Base-by-base conservation (phyloP, 2,888 invertebrate genomes). In the Heliconius erato region DNA sequence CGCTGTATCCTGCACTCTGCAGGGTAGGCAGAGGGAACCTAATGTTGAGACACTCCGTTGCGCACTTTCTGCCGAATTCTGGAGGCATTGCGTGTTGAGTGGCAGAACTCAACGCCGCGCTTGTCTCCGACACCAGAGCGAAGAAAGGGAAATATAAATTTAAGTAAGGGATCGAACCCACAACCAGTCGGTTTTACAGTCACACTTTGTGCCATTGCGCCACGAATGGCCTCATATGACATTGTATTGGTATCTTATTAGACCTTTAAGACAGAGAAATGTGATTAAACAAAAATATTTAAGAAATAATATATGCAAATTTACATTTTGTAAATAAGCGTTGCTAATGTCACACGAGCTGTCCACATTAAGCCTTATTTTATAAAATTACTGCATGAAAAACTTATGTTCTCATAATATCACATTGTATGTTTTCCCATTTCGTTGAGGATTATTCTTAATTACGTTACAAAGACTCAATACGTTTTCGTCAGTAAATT, bases 361-460 rank as follows among this genome's bases (percentile, higher is more conserved):
- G 1, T n/a, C 35, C 35, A 35, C 68, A 71, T 40, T 71, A 44
- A 71, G 26, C 2, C 16, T 16, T 49, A 14, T 49, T 72, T 49
- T 26, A 72, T 26, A 26, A 44, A 28, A 44, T n/a, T 44, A 71
- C 35, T n/a, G 32, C 32, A 32, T 74, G 74, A 32, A n/a, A 72
- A 76, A 59, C n/a, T n/a, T 63, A 35, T 23, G 59, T 0, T 59
- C 35, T 14, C 7, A 35, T 35, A 76, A 63, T 59, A 23, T 74
- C 32, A 49, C 32, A 28, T n/a, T 74, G n/a, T 59, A 59, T 11
- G 74, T 74, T 74, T 59, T 63, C 63, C 26, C 35, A 14, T 76
- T 76, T 59, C 59, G 54, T 63, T 76, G 26, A 76, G 76, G 76
- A 76, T 76, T 76, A 32, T 11, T 59, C 76, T 76, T 63, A 76